Evolutionary conservation across 2,797 vertebrate genomes (phyloP).

Genomic region (Cirrhinus molitorella): DNA sequence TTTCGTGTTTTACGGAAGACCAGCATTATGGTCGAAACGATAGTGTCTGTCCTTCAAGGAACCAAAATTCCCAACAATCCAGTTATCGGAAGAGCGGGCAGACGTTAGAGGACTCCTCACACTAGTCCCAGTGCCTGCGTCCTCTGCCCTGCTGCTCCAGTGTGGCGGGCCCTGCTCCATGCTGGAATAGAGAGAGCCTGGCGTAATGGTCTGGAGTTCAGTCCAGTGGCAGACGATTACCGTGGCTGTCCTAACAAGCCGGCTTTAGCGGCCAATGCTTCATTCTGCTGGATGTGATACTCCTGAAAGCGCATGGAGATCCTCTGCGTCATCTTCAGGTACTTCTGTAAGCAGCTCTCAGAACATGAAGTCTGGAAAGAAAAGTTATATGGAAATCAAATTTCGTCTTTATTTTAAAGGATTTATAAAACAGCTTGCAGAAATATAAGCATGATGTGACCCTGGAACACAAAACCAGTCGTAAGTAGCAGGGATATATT

Average conservation of each 20-base stretch:
- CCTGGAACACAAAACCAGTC: no score
- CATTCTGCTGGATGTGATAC: constrained; percentile 99
- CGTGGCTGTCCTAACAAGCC: constrained; percentile 89
- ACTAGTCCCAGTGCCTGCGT: background rate
- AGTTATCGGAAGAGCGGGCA: constrained; percentile 1
- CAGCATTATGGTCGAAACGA: background rate
- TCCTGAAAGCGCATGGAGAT: constrained; percentile 99
- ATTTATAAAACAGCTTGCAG: background rate
- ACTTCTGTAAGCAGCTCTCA: constrained; percentile 96
- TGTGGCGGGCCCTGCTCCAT: constrained; percentile 7
- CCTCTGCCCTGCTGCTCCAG: constrained; percentile 6
- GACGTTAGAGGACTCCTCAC: background rate
- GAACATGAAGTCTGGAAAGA: constrained; percentile 87
- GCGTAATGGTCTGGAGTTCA: constrained; percentile 14
- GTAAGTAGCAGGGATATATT: no score
- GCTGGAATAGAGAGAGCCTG: constrained; percentile 33
- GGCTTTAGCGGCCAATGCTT: constrained; percentile 95
- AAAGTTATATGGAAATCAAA: background rate
- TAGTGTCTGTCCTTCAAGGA: constrained; percentile 8
- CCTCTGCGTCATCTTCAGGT: constrained; percentile 98
- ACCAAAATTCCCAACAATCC: background rate
- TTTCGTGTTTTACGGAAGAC: background rate
- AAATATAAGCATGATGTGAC: constrained; percentile 13
- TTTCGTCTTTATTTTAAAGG: background rate
- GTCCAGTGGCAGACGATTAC: constrained; percentile 67